Conservation (phyloP, 2,888 invertebrate species). For the Xylocampa areola region DNA sequence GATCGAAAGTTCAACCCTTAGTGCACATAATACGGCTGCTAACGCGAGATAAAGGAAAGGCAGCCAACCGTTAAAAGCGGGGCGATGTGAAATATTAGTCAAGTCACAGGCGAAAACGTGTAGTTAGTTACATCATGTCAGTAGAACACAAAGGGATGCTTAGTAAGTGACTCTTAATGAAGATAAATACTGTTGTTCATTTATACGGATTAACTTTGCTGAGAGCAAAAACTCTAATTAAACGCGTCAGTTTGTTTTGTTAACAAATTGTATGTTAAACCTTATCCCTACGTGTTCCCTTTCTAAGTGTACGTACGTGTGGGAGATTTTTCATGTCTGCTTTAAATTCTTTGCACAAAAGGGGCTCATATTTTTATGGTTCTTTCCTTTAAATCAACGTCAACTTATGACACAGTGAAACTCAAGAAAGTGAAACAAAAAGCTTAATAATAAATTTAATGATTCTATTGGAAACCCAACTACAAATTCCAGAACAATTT, state of each 20-base stretch:
- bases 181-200: constrained; percentile 88
- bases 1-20: constrained; percentile 87
- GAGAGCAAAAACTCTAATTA: constrained; percentile 80
- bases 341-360: constrained; percentile 36
- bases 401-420: constrained; percentile 1
- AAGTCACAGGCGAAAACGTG: constrained; percentile 85
- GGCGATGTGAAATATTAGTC: constrained; percentile 87
- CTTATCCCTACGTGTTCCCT: constrained; percentile 31
- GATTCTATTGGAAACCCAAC: too few species aligned
- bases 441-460: too few species aligned
- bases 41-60: constrained; percentile 85
- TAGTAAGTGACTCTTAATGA: constrained; percentile 87
- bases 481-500: too few species aligned
- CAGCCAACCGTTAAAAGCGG: constrained; percentile 85
- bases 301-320: constrained; percentile 29
- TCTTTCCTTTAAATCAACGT: constrained; percentile 26
- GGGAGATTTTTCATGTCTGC: constrained; percentile 25
- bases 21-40: constrained; percentile 86
- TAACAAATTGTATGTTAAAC: constrained; percentile 60
- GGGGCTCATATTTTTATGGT: constrained; percentile 16
- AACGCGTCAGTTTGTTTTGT: constrained; percentile 67
- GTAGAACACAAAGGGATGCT: constrained; percentile 86
- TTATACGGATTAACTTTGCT: constrained; percentile 85
- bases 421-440: too few species aligned
- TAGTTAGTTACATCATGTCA: constrained; percentile 84